Conservation (phyloP, 2,888 invertebrate genomes). For the Crepidodera aurea region DNA sequence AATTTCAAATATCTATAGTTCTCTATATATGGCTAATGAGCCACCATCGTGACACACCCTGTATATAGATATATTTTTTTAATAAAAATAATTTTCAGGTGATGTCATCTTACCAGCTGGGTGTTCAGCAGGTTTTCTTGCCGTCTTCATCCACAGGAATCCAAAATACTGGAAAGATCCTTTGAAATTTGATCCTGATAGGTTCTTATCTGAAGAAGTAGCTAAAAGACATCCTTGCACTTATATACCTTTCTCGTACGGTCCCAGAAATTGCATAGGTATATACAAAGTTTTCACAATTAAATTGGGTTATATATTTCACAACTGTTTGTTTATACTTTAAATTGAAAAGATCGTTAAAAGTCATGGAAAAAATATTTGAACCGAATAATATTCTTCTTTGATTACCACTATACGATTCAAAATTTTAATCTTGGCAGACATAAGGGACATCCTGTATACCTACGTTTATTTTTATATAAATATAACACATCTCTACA, state of each 20-base stretch:
- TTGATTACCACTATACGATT: too few species aligned
- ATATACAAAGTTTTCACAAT: neutral
- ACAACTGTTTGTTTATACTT: neutral
- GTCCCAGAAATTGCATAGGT: conserved; percentile 19
- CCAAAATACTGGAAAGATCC: conserved; percentile 66
- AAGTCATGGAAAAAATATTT: neutral
- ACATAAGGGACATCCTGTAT: too few species aligned
- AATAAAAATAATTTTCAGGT: too few species aligned
- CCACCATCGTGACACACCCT: too few species aligned
- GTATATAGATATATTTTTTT: too few species aligned
- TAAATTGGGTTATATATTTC: neutral
- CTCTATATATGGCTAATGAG: too few species aligned
- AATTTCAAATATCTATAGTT: too few species aligned
- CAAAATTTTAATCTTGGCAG: too few species aligned
- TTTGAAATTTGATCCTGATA: conserved; percentile 66
- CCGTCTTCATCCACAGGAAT: conserved; percentile 53
- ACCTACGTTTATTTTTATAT: too few species aligned
- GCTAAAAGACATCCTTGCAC: conserved; percentile 37
- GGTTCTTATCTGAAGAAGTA: conserved; percentile 64
- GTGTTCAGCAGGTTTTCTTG: neutral
- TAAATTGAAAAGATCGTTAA: neutral
- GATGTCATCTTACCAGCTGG: neutral
- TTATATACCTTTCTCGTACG: conserved; percentile 17
- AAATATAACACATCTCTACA: too few species aligned
- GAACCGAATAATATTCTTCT: too few species aligned